Evolutionary conservation across 1,140 invertebrate species (phyloP), one percentile per base, ranked within the genome.

Genomic region (Microplitis demolitor): DNA sequence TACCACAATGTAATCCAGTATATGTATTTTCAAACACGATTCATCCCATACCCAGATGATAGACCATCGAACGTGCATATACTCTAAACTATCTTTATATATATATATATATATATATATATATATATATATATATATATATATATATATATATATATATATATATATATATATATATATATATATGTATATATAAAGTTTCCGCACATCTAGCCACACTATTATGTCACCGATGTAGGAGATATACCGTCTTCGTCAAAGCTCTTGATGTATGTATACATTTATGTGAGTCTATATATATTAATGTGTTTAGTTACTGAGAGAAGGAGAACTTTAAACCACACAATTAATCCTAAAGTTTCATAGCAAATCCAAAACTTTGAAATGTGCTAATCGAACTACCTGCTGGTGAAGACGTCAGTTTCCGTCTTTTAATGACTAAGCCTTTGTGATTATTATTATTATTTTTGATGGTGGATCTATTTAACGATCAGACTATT

Each of bases 311-410:
- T 31, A 61, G 11, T 61, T 61, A 31, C 58, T 31, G 9, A 31
- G 53, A 33, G 24, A 24, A 31, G 33, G 9, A 24, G n/a, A 24
- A 60, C 13, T 39, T 63, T 13, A 4, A 37, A 13, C 31, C 35
- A 63, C 61, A 63, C 61, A 63, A 63, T 63, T 63, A 63, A 63
- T 39, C 61, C 35, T 33, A 39, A 63, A 63, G 61, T 37, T 39
- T 63, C 61, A 37, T 24, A 60, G 58, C 58, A 34, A 9, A 11
- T 31, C 58, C 6, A 8, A 24, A 24, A 60, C 14, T 34, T 39
- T 9, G 61, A 14, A 37, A 63, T 34, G 61, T 37, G 34, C 61
- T 63, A 63, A 63, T 63, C 61, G 61, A 31, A 14, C 61, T 6
- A 63, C 24, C 61, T 24, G 61, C 34, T n/a, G 33, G 35, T 13